phyloP scores from a whole-genome alignment of 2,797 vertebrate genomes.

The Lophius americanus region DNA sequence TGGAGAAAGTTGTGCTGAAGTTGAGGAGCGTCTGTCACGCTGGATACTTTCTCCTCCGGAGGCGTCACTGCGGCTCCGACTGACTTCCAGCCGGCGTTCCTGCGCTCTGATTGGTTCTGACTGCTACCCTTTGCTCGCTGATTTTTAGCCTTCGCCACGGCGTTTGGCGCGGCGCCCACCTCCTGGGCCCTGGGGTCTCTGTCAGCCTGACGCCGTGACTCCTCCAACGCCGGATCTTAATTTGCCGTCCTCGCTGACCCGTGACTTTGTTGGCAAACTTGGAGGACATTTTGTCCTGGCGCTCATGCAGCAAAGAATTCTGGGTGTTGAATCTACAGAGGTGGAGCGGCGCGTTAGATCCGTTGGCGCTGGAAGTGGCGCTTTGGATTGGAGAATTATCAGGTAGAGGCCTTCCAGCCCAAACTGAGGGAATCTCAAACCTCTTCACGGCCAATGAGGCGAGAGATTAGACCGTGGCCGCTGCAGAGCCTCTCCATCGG shows the following conservation, averaged over 20 bases:
- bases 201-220: constrained; percentile 67
- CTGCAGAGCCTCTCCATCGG: constrained; percentile 21
- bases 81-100: constrained; percentile 63
- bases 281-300: constrained; percentile 19
- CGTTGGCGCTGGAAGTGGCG: constrained; percentile 28
- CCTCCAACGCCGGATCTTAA: constrained; percentile 63
- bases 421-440: constrained; percentile 45
- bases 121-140: constrained; percentile 76
- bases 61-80: constrained; percentile 41
- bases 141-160: constrained; percentile 51
- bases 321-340: constrained; percentile 44
- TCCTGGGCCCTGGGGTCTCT: constrained; percentile 57
- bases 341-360: constrained; percentile 17
- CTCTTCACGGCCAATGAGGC: constrained; percentile 46
- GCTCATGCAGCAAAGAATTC: neutral
- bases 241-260: constrained; percentile 64
- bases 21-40: constrained; percentile 43
- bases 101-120: constrained; percentile 77
- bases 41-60: constrained; percentile 19
- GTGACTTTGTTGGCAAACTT: constrained; percentile 46
- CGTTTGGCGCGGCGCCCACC: constrained; percentile 70
- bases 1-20: constrained; percentile 33
- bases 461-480: constrained; percentile 43
- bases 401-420: constrained; percentile 39
- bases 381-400: constrained; percentile 55